Evolutionary conservation across 2,888 invertebrate species (phyloP), one percentile per base, ranked within the genome.

Genomic region (Pollenia labialis): DNA sequence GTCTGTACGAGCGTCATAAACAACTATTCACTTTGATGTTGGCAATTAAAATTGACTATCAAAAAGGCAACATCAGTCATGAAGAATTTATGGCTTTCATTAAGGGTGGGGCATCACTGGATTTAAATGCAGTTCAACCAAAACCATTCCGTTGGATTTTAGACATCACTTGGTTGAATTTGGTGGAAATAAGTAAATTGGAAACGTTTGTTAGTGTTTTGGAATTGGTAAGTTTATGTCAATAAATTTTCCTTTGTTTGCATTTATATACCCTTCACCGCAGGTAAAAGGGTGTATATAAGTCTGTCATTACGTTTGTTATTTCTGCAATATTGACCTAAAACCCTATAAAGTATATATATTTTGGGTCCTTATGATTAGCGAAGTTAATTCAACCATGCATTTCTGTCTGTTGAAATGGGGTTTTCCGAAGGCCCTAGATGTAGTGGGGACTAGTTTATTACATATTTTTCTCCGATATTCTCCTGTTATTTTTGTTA

Each of bases 61-160:
- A 98, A 89, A 95, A 96, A 62, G 96, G 95, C 0, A 94, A 95
- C 54, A 97, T 99, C 87, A 96, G 96, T 0, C 97, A 97, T 90
- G 97, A 97, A 64, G 99, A 99, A 93, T 99, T 99, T 92, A 96
- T 97, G 95, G 96, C 97, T 0, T 98, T 99, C 90, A 98, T 99
- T 81, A 99, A 99, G 94, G 99, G 98, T 50, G 99, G 99, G 0
- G 99, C 99, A 11, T 98, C 98, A 0, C 93, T 99, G 83, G 98
- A 99, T 93, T 94, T 99, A 76, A 98, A 98, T 93, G 98, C 98
- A 4, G 98, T 98, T 0, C 94, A 96, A 2, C 97, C 98, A 0
- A 99, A 99, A 93, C 98, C 98, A 0, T 98, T 98, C 91, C 95
- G 96, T 90, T 99, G 99, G 99, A 98, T 99, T 90, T 94, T 98